Percentiles rank a stretch among this genome's conserved stretches.
These are phyloP conservation scores for Drosophila nr. medialis DNA, from an alignment of 2,888 invertebrate genomes.

Conservation along the genomic window DNA sequence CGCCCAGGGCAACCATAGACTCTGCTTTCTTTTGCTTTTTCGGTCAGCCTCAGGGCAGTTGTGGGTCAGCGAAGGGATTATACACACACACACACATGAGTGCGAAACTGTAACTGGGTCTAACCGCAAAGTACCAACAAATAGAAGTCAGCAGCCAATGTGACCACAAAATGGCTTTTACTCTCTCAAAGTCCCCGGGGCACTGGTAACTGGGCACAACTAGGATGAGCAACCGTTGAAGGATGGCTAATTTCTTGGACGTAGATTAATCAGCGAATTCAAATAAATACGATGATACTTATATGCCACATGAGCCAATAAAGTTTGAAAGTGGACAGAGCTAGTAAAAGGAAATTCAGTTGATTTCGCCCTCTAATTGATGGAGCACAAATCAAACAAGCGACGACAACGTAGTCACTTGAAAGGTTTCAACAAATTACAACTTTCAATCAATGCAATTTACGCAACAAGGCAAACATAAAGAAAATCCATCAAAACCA, in stretches of 20 bases:
- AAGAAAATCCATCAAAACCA: slow-evolving; percentile 76
- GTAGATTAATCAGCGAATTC: slow-evolving; percentile 77
- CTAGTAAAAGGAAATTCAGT: slow-evolving; percentile 1
- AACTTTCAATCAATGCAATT: slow-evolving; percentile 72
- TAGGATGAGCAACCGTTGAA: slow-evolving; percentile 4
- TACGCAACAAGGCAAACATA: slow-evolving; percentile 37
- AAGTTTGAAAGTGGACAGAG: slow-evolving; percentile 7
- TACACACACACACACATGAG: slow-evolving; percentile 21
- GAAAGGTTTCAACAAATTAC: slow-evolving; percentile 66
- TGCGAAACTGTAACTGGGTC: slow-evolving; percentile 39
- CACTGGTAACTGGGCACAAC: slow-evolving; percentile 10
- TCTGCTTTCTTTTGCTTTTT: not conserved
- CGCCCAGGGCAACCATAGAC: slow-evolving; percentile 20
- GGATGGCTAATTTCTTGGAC: slow-evolving; percentile 69
- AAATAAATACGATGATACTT: slow-evolving; percentile 37
- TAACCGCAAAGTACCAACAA: slow-evolving; percentile 57
- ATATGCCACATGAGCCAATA: slow-evolving; percentile 39
- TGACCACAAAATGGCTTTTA: slow-evolving; percentile 69
- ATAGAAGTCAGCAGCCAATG: slow-evolving; percentile 24
- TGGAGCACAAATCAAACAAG: slow-evolving; percentile 4
- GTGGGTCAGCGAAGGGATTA: slow-evolving; percentile 64
- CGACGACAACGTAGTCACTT: slow-evolving; percentile 22
- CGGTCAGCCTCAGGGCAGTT: slow-evolving; percentile 55
- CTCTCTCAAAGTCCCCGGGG: slow-evolving; percentile 25
- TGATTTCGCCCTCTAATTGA: slow-evolving; percentile 55